Evolutionary conservation across 2,113 vertebrate species (phyloP), one percentile per base, ranked within the genome.

Genomic region (Chinchilla lanigera): DNA sequence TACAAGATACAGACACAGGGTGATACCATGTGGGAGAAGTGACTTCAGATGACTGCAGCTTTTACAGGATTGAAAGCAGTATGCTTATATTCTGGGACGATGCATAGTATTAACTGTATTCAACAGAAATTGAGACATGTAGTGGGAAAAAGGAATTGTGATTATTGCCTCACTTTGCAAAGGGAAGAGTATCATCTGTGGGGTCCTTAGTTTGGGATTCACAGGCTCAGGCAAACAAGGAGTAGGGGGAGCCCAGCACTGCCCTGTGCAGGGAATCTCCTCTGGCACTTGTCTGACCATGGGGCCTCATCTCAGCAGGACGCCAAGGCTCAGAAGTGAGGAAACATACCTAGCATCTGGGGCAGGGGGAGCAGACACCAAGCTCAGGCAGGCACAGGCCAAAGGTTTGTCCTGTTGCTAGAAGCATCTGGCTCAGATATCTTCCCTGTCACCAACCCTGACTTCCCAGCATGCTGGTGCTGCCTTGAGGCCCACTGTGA

Each of bases 11-110:
- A 35, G 9, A 50, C 41, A 16, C 0, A 2, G 7, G 16, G 8
- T 44, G 0, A 0, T 7, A 1, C 1, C 0, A 0, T 20, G 30
- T 4, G 28, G 11, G 5, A 7, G 24, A 22, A 12, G n/a, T 24
- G 38, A 26, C 50, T 3, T 33, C 24, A 17, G 17, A 5, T 38
- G 16, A 6, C n/a, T 41, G n/a, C 22, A 41, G 0, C 20, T 17
- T 4, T 11, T 1, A 13, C 60, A 3, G n/a, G 54, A 9, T 22
- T 60, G 7, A 24, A 20, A 17, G 30, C 6, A 71, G 28, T 13
- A 11, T 63, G 26, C 28, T 63, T 63, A 30, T 33, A 3, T 63
- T 63, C 61, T 63, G 9, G 83, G 65, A 56, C 33, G 69, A 24
- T 28, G 6, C 0, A 0, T 35, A 0, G 22, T 63, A 12, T 4